These are phyloP conservation scores for Pampus argenteus DNA, from an alignment of 2,797 vertebrate genomes.

Conservation along the genomic window DNA sequence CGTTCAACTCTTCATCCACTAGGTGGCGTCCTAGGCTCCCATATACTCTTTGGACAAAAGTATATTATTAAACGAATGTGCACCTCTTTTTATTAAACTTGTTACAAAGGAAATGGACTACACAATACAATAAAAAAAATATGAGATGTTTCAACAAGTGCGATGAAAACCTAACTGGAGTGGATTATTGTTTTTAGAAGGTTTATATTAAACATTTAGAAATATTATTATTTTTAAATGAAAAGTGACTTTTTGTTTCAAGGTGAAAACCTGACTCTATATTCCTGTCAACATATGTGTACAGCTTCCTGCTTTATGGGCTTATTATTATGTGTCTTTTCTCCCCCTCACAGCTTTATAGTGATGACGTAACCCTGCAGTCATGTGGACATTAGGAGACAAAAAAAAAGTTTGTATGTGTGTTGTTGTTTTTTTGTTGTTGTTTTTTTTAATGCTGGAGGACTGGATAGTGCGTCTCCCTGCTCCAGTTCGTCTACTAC, in stretches of 20 bases:
- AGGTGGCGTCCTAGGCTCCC: conserved; percentile 54
- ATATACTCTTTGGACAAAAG: conserved; percentile 15
- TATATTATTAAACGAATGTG: not conserved
- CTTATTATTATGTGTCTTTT: conserved; percentile 3
- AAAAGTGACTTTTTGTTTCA: not conserved
- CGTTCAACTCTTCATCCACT: conserved; percentile 38
- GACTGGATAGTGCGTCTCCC: conserved; percentile 6
- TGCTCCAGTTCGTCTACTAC: not conserved
- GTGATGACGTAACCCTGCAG: conserved; percentile 81
- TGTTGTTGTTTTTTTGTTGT: conserved; percentile 46
- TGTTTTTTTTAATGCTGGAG: conserved; percentile 39
- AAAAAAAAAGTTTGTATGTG: conserved; percentile 63
- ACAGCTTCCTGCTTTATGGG: conserved; percentile 7
- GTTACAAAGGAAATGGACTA: not conserved
- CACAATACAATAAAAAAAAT: not conserved
- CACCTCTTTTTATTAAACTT: conserved; percentile 1
- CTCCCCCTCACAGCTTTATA: conserved; percentile 25
- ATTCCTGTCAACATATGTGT: no score
- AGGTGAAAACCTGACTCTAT: no score
- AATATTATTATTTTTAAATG: not conserved
- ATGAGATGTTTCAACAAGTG: not conserved
- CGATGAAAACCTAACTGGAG: not conserved
- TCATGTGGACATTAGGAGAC: conserved; percentile 61
- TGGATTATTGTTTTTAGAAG: not conserved
- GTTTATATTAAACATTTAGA: not conserved